Conservation (phyloP, 2,797 vertebrate genomes). For the Sebastes diploproa region DNA sequence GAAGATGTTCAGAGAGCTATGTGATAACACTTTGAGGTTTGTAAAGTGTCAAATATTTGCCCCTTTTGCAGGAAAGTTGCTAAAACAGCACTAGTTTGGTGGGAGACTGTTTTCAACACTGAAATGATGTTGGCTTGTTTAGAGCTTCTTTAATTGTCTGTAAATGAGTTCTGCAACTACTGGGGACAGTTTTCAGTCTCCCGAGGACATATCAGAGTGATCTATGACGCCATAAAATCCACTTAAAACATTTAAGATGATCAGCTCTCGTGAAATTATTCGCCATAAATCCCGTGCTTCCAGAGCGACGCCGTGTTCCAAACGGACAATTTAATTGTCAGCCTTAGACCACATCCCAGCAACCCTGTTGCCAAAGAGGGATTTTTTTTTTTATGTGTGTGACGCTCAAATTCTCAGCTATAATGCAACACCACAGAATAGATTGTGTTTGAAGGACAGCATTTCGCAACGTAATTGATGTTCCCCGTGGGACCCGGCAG, state of each 20-base stretch:
- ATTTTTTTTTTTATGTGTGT: conserved; percentile 63
- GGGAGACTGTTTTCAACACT: neutral
- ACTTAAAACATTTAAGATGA: conserved; percentile 68
- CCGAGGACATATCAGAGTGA: conserved; percentile 56
- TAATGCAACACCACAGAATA: conserved; percentile 73
- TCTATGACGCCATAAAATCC: conserved; percentile 68
- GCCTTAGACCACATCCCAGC: conserved; percentile 74
- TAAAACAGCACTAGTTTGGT: conserved; percentile 1
- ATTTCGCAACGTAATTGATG: conserved; percentile 79
- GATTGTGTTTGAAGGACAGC: conserved; percentile 74
- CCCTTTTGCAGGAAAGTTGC: conserved; percentile 13
- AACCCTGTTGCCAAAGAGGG: conserved; percentile 68
- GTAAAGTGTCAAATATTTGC: neutral
- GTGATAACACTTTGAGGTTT: conserved; percentile 25
- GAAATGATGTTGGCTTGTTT: conserved; percentile 31
- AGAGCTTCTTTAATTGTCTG: conserved; percentile 61
- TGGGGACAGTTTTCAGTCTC: conserved; percentile 60
- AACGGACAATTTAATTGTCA: conserved; percentile 77
- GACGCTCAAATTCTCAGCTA: conserved; percentile 68
- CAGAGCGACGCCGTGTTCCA: conserved; percentile 60
- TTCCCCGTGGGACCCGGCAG: conserved; percentile 71
- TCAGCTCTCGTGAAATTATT: conserved; percentile 68
- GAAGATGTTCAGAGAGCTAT: conserved; percentile 3
- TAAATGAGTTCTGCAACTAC: conserved; percentile 73
- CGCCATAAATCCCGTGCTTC: conserved; percentile 64